Evolutionary conservation across 2,888 invertebrate species (phyloP).

Genomic region (Miltochrista miniata): DNA sequence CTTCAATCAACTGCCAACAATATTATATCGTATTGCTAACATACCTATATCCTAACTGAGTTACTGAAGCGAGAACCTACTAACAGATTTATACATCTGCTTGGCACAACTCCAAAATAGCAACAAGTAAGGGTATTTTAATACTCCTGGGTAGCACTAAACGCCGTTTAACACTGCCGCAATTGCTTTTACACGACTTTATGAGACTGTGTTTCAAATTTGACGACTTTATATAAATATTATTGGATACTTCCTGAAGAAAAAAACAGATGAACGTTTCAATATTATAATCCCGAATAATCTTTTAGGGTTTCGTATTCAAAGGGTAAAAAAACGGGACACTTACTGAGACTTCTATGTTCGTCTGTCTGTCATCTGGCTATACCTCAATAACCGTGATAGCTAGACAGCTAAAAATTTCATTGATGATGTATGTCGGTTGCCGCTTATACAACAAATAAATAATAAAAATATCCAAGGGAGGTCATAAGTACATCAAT

Average conservation of each 20-base stretch:
- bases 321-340: too few relatives aligned
- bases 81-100: constrained; percentile 33
- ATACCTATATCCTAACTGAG: constrained; percentile 1
- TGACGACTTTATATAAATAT: constrained; percentile 11
- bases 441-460: too few relatives aligned
- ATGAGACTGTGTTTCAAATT: constrained; percentile 15
- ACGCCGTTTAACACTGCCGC: constrained; percentile 30
- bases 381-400: too few relatives aligned
- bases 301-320: too few relatives aligned
- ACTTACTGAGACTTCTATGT: too few relatives aligned
- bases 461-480: too few relatives aligned
- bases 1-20: constrained; percentile 2
- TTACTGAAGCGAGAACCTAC: constrained; percentile 18
- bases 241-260: background rate
- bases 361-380: too few relatives aligned
- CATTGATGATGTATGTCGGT: too few relatives aligned
- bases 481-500: too few relatives aligned
- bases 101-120: constrained; percentile 37
- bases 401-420: too few relatives aligned
- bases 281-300: too few relatives aligned
- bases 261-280: too few relatives aligned
- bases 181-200: constrained; percentile 27
- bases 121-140: constrained; percentile 43
- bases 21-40: constrained; percentile 11
- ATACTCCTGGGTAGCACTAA: constrained; percentile 30